Conservation (phyloP, 2,113 vertebrate species). For the Xiphorhynchus elegans region DNA sequence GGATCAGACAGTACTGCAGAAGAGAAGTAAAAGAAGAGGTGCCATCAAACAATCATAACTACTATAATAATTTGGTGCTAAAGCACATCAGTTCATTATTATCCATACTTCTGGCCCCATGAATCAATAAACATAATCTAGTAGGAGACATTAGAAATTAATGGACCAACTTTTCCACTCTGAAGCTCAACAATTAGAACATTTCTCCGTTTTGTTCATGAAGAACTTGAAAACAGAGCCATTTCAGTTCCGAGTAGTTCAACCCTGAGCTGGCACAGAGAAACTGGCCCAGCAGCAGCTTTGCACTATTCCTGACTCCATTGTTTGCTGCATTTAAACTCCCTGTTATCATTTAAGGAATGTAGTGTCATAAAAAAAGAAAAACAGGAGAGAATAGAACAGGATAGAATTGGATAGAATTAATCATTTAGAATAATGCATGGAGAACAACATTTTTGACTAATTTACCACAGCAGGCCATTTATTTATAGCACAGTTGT, state of each 20-base stretch:
- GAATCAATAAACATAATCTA: neutral
- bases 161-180: neutral
- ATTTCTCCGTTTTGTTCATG: neutral
- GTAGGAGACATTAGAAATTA: neutral
- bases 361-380: neutral
- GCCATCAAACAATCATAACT: neutral
- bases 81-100: neutral
- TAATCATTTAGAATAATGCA: neutral
- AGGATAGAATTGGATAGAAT: neutral
- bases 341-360: neutral
- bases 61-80: neutral
- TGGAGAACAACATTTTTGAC: neutral
- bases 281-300: neutral
- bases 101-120: neutral
- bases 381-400: neutral
- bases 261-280: neutral
- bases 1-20: neutral
- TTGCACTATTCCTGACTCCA: neutral
- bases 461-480: neutral
- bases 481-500: neutral
- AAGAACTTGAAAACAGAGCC: neutral
- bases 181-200: neutral
- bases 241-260: neutral
- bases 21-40: neutral
- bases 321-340: neutral